Conservation (phyloP, 2,888 invertebrate species). For the Crepidodera aurea region DNA sequence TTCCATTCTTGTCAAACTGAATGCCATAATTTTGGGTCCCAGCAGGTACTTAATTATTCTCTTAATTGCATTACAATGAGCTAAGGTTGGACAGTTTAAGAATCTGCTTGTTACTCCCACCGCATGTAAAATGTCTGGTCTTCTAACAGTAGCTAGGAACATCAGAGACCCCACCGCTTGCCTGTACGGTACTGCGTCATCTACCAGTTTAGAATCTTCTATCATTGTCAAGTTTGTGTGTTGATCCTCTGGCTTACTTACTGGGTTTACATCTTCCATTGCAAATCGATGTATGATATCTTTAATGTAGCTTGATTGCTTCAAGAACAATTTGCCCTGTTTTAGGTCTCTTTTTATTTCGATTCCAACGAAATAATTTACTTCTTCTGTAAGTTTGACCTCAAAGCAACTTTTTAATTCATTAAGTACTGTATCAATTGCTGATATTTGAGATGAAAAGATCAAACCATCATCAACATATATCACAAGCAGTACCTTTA, state of each 20-base stretch:
- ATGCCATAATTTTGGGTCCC: conserved; percentile 4
- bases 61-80: conserved; percentile 24
- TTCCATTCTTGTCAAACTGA: background rate
- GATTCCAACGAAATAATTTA: conserved; percentile 9
- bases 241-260: conserved; percentile 7
- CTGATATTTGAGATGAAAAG: conserved; percentile 1
- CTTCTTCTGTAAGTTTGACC: background rate
- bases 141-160: conserved; percentile 4
- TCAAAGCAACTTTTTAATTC: no score
- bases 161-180: conserved; percentile 25
- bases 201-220: background rate
- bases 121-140: conserved; percentile 21
- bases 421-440: background rate
- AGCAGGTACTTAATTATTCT: conserved; percentile 9
- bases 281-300: conserved; percentile 10
- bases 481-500: conserved; percentile 10
- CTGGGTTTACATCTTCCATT: conserved; percentile 9
- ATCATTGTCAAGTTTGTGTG: conserved; percentile 3
- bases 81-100: conserved; percentile 12
- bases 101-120: conserved; percentile 16
- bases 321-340: background rate
- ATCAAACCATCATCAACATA: conserved; percentile 24
- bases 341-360: background rate
- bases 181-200: conserved; percentile 19
- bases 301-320: background rate